phyloP scores from a whole-genome alignment of 2,113 vertebrate genomes.

The Elephas maximus region DNA sequence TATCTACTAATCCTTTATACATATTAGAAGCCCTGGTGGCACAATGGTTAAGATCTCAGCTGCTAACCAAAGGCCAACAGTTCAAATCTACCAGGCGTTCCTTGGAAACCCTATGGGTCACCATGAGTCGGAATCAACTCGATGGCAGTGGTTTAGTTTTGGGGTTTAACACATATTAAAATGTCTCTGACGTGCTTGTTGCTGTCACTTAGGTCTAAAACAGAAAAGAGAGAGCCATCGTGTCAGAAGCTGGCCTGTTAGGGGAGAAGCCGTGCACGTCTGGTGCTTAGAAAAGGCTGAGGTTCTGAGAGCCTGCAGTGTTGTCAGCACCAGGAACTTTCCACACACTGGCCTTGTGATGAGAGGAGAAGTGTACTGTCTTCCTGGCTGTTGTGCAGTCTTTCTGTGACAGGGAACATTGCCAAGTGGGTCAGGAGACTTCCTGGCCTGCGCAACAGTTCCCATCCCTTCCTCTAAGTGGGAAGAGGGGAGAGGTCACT shows the following conservation, averaged over 20 bases:
- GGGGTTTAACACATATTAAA: background rate
- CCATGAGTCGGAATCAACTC: no score
- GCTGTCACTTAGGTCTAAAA: background rate
- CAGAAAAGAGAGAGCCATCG: background rate
- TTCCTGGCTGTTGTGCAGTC: background rate
- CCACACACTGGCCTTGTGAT: background rate
- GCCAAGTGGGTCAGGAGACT: background rate
- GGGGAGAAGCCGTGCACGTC: background rate
- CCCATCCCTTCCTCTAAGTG: background rate
- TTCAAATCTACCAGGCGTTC: no score
- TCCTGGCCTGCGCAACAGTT: background rate
- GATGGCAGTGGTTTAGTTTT: no score
- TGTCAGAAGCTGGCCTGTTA: background rate
- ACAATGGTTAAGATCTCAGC: no score
- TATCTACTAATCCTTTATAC: background rate
- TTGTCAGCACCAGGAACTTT: background rate
- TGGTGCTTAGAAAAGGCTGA: background rate
- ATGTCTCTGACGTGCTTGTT: background rate
- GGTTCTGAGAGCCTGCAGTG: background rate
- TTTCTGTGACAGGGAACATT: background rate
- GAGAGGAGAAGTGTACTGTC: background rate
- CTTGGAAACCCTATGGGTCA: no score
- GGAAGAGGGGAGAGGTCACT: background rate
- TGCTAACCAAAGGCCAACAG: no score
- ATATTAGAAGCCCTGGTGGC: background rate